Base-by-base conservation (phyloP, 2,113 vertebrate species). In the Raphicerus campestris region DNA sequence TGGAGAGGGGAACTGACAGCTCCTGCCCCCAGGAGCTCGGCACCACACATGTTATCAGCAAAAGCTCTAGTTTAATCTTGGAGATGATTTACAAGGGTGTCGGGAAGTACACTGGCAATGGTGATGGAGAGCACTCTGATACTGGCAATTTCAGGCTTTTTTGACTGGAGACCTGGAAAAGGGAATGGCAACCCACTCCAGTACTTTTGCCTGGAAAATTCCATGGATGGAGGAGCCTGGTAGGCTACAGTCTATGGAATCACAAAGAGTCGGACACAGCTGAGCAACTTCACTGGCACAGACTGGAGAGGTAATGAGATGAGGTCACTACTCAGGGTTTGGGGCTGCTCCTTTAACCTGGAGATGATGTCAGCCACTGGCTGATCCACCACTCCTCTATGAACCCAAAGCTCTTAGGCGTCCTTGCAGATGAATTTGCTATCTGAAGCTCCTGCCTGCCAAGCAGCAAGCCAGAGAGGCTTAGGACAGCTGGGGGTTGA, bases 331-430 rank as follows among this genome's bases (percentile, higher is more conserved):
- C 3, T 26, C 0, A 0, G 42, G 45, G 11, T 19, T 10, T n/a
- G 17, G 28, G 28, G 56, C 56, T 70, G 5, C 42, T 55, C 19
- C 55, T 5, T 4, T 22, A 26, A 73, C 32, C 28, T 7, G 30
- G 26, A 32, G 6, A 13, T 2, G 14, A n/a, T 15, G 11, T 73
- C 6, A 11, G 20, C 28, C 11, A 3, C 8, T 1, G 61, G 13
- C 19, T 22, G 53, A 14, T 9, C 13, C 2, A 8, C 19, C 20
- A 28, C 16, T 9, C 6, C 24, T 10, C 14, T 17, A 35, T 0
- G 35, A 30, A 35, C 20, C 22, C 3, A 13, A 1, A 28, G 6
- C 20, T 56, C 26, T 45, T 6, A 13, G 28, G 32, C 17, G 5
- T 4, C 28, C 63, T 1, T 32, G 47, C 13, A n/a, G 16, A 6